phyloP scores from a whole-genome alignment of 2,113 vertebrate genomes.

The Embiotoca jacksoni region DNA sequence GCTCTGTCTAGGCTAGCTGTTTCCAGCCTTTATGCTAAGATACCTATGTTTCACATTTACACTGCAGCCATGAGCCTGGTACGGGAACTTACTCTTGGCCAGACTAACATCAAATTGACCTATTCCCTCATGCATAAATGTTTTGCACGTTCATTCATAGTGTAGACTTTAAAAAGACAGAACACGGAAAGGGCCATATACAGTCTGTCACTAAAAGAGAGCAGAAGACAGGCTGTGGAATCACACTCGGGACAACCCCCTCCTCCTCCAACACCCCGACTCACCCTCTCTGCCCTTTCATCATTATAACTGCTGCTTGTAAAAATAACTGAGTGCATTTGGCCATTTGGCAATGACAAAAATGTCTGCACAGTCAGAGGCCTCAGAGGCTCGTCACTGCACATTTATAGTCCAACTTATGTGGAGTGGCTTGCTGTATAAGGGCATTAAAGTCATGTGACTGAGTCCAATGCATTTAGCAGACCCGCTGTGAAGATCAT shows the following conservation, averaged over 20 bases:
- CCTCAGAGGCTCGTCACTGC: slow-evolving; percentile 60
- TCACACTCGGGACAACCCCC: slow-evolving; percentile 33
- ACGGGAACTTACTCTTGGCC: too few relatives aligned
- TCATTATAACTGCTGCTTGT: slow-evolving; percentile 61
- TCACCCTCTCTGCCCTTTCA: slow-evolving; percentile 26
- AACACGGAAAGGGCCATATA: background rate
- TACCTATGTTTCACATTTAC: too few relatives aligned
- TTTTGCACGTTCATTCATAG: too few relatives aligned
- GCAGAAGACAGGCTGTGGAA: slow-evolving; percentile 30
- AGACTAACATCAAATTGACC: background rate
- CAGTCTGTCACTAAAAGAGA: slow-evolving; percentile 1
- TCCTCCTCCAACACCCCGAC: background rate
- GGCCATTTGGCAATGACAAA: slow-evolving; percentile 69
- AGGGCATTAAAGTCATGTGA: slow-evolving; percentile 54
- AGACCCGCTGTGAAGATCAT: slow-evolving; percentile 33
- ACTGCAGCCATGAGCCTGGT: too few relatives aligned
- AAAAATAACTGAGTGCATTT: slow-evolving; percentile 75
- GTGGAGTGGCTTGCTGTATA: slow-evolving; percentile 52
- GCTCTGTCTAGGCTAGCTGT: background rate
- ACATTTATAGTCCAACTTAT: slow-evolving; percentile 63
- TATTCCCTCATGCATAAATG: too few relatives aligned
- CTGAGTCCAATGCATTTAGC: slow-evolving; percentile 40
- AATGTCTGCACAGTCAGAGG: slow-evolving; percentile 65
- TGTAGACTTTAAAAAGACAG: background rate
- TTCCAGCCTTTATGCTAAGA: too few relatives aligned